These are phyloP conservation scores for Perodicticus potto DNA, from an alignment of 2,797 vertebrate genomes.

Conservation along the genomic window DNA sequence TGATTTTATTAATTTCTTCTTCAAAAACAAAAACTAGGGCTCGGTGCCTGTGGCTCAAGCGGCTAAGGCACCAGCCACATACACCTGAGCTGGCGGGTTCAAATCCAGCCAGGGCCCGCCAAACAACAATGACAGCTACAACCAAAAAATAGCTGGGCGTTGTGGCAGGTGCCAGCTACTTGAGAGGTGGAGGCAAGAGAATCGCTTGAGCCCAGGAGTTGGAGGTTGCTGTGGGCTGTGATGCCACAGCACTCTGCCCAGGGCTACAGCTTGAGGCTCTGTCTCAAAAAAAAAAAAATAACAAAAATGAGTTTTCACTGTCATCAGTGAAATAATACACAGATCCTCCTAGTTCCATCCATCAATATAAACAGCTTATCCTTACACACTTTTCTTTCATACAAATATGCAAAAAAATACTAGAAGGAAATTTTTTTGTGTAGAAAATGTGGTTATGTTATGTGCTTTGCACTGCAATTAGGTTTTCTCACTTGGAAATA, in stretches of 20 bases:
- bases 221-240: no score
- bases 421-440: neutral
- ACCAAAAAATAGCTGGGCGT: no score
- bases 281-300: neutral
- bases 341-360: neutral
- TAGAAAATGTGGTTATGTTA: neutral
- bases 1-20: slow-evolving; percentile 16
- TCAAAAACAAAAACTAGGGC: slow-evolving; percentile 13
- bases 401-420: neutral
- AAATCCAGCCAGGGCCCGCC: no score
- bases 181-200: no score
- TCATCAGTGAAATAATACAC: neutral
- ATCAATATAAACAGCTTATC: neutral
- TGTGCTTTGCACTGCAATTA: neutral
- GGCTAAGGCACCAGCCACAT: no score
- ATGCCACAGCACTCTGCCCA: no score
- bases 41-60: no score
- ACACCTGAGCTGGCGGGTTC: no score
- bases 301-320: neutral
- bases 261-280: no score
- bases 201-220: no score
- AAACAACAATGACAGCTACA: no score
- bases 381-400: neutral
- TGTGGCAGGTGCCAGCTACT: no score
- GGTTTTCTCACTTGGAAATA: slow-evolving; percentile 3